These are phyloP conservation scores for Gavialis gangeticus DNA, from an alignment of 2,113 vertebrate genomes.

Conservation along the genomic window DNA sequence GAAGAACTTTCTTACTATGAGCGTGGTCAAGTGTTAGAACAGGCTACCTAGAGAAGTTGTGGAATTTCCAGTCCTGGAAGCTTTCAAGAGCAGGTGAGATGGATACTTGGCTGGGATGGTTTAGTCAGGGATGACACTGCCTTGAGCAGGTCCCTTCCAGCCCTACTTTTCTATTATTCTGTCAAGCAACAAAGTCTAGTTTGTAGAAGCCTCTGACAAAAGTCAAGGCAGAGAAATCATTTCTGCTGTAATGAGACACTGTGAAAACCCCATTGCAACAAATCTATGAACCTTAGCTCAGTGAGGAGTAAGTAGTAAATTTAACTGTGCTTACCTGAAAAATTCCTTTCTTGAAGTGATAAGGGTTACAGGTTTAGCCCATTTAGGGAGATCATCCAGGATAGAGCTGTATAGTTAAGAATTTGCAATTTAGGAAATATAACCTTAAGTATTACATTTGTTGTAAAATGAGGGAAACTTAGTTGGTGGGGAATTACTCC, in stretches of 20 bases:
- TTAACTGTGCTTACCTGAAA: not conserved
- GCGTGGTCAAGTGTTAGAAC: too few relatives aligned
- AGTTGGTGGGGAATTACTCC: not conserved
- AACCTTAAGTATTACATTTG: not conserved
- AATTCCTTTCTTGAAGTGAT: not conserved
- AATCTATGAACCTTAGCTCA: not conserved
- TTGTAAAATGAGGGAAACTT: not conserved
- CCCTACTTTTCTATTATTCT: not conserved
- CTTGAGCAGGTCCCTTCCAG: too few relatives aligned
- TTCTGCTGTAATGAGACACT: not conserved
- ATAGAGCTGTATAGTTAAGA: not conserved
- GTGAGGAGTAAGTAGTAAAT: not conserved
- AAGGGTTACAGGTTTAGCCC: not conserved
- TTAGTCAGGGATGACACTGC: too few relatives aligned
- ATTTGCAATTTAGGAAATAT: not conserved
- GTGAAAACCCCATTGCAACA: not conserved
- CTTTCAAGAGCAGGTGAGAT: too few relatives aligned
- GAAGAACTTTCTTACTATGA: too few relatives aligned
- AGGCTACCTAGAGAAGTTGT: too few relatives aligned
- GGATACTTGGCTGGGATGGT: too few relatives aligned
- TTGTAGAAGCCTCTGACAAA: not conserved
- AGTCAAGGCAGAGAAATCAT: not conserved
- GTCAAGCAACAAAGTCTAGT: not conserved
- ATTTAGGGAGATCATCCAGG: not conserved
- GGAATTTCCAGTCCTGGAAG: too few relatives aligned